These are phyloP conservation scores for Phania funesta DNA, from an alignment of 2,888 invertebrate genomes.

Conservation along the genomic window DNA sequence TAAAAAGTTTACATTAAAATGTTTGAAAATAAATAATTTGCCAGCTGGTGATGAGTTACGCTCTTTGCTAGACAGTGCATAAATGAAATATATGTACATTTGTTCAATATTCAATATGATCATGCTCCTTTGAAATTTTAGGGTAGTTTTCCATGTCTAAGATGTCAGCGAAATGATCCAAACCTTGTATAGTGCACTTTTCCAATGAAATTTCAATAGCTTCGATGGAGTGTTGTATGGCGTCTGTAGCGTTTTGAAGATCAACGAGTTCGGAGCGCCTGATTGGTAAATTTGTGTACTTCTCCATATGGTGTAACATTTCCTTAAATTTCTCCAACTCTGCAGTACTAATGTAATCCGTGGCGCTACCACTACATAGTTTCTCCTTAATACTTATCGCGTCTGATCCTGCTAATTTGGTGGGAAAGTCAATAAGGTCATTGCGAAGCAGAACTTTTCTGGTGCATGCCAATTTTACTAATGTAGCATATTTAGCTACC, in stretches of 20 bases:
- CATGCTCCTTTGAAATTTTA: constrained; percentile 14
- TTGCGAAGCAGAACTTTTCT: constrained; percentile 64
- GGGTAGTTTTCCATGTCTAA: constrained; percentile 60
- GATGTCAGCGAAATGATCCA: constrained; percentile 71
- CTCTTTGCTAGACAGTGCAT: constrained; percentile 1
- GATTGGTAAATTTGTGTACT: constrained; percentile 57
- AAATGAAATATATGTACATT: background rate
- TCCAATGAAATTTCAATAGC: constrained; percentile 72
- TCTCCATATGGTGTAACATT: constrained; percentile 50
- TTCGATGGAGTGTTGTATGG: constrained; percentile 69
- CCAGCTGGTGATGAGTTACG: constrained; percentile 4
- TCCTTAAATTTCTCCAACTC: constrained; percentile 59
- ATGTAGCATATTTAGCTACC: constrained; percentile 68
- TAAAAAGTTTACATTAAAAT: constrained; percentile 27
- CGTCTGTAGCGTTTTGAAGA: constrained; percentile 70
- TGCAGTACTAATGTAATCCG: constrained; percentile 66
- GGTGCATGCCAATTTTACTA: constrained; percentile 68
- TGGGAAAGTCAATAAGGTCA: constrained; percentile 51
- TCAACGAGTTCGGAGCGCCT: constrained; percentile 68
- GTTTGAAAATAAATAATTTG: constrained; percentile 23
- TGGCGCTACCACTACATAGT: constrained; percentile 67
- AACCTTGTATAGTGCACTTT: constrained; percentile 69
- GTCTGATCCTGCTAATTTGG: constrained; percentile 31
- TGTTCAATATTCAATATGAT: constrained; percentile 27
- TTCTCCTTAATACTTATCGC: constrained; percentile 64